Base-by-base conservation (phyloP, 2,888 invertebrate species). In the Imbricaverruca yamaguchii region DNA sequence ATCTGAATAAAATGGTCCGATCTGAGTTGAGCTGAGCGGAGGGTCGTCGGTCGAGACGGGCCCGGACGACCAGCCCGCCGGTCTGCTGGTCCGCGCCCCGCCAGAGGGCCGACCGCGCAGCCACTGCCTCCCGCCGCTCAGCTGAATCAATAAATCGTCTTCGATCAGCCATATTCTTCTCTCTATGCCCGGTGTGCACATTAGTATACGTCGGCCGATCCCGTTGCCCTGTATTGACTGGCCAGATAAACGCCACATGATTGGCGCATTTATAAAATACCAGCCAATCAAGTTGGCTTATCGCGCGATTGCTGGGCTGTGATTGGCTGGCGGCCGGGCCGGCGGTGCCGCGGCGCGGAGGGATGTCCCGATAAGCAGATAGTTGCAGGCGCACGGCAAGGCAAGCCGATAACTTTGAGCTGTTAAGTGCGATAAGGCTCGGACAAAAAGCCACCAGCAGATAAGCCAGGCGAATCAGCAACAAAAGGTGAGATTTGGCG, bases 221-320 rank as follows among this genome's bases (percentile, higher is more conserved):
- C 55, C 74, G 15, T 69, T 74, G 74, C 74, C n/a, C 74, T 13
- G 74, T 74, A 74, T 74, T 74, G 74, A 74, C 74, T 74, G 55
- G 74, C 39, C 74, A 74, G 74, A 74, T 74, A 74, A 74, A 74
- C 74, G 74, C 53, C 74, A 55, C 74, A 74, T 74, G 74, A 74
- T 74, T 74, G 74, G 74, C 74, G 74, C 74, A 74, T 74, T 74
- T 74, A 74, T 74, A 74, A 74, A 74, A 74, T 74, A 74, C 74
- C 74, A 74, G 74, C 74, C 74, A 74, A 74, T 74, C 74, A 74
- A 74, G 74, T 74, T 74, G 74, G 74, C 74, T 74, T 74, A 74
- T 74, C 74, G 74, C 74, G 74, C 53, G 74, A 74, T 74, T 74
- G 74, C 74, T 21, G 74, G 53, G 13, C 74, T 74, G 74, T 74